phyloP scores from a whole-genome alignment of 2,113 vertebrate genomes.

The Coptodon rendalli region DNA sequence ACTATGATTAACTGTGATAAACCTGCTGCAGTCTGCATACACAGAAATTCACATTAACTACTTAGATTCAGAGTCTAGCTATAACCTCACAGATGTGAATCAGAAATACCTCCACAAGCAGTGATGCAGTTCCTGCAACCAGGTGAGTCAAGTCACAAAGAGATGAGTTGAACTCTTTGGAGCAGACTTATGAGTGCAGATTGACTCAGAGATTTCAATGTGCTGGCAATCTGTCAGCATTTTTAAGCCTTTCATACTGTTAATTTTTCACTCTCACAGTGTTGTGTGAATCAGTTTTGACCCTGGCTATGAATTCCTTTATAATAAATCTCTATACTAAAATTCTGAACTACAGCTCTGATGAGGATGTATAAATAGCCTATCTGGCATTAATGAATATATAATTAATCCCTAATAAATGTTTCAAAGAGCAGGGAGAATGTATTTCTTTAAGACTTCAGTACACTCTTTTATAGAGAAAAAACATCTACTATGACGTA shows the following conservation, averaged over 20 bases:
- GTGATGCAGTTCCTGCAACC: background rate
- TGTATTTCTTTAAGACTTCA: background rate
- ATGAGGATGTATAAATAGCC: background rate
- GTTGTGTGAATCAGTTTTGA: background rate
- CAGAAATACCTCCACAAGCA: background rate
- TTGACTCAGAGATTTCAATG: background rate
- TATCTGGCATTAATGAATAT: background rate
- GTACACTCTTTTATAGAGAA: background rate
- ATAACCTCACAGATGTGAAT: background rate
- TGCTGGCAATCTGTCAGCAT: background rate
- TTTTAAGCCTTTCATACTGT: background rate
- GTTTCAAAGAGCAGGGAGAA: background rate
- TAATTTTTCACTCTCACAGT: background rate
- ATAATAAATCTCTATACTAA: background rate
- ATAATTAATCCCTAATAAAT: background rate
- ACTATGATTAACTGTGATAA: background rate
- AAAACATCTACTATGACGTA: background rate
- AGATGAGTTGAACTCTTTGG: background rate
- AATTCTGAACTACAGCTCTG: background rate
- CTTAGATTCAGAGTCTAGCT: background rate
- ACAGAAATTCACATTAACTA: background rate
- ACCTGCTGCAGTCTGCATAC: background rate
- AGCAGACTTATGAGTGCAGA: background rate
- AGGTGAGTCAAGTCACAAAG: background rate
- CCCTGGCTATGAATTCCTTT: background rate